Percentiles rank a stretch among this genome's conserved stretches.
Evolutionary conservation across 2,797 vertebrate species (phyloP).

Genomic region (Lepidocolaptes lacrymiger): DNA sequence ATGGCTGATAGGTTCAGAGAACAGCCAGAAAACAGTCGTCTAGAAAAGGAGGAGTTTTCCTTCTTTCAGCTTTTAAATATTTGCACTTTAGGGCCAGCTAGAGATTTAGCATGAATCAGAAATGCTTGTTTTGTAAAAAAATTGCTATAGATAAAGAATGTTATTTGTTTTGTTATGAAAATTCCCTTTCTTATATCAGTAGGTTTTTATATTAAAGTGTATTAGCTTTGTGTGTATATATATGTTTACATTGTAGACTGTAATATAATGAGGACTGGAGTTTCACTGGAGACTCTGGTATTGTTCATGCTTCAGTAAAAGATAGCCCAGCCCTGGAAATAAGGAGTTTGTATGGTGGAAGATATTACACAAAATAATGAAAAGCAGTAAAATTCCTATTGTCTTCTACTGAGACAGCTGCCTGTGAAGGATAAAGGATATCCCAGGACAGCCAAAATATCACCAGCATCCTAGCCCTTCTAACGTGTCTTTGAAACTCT

Average conservation of each 20-base stretch:
- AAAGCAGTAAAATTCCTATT: not conserved
- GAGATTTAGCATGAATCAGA: not conserved
- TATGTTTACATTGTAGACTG: not conserved
- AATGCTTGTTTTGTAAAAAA: not conserved
- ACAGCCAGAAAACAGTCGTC: not conserved
- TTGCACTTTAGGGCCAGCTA: not conserved
- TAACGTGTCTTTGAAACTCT: not conserved
- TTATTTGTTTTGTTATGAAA: not conserved
- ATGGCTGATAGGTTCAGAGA: not conserved
- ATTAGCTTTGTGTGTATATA: not conserved
- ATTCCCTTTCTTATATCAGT: not conserved
- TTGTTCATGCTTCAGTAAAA: not conserved
- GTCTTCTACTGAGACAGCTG: not conserved
- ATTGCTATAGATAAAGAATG: not conserved
- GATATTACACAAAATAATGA: not conserved
- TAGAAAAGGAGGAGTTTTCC: not conserved
- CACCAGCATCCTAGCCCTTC: not conserved
- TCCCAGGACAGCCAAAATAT: not conserved
- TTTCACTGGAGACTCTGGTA: not conserved
- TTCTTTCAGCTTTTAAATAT: not conserved
- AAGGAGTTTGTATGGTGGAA: not conserved
- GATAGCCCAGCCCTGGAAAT: not conserved
- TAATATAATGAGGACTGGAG: not conserved
- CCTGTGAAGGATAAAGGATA: not conserved
- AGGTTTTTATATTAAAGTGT: not conserved